phyloP scores from a whole-genome alignment of 1,140 invertebrate genomes.

The Polypedilum vanderplanki region DNA sequence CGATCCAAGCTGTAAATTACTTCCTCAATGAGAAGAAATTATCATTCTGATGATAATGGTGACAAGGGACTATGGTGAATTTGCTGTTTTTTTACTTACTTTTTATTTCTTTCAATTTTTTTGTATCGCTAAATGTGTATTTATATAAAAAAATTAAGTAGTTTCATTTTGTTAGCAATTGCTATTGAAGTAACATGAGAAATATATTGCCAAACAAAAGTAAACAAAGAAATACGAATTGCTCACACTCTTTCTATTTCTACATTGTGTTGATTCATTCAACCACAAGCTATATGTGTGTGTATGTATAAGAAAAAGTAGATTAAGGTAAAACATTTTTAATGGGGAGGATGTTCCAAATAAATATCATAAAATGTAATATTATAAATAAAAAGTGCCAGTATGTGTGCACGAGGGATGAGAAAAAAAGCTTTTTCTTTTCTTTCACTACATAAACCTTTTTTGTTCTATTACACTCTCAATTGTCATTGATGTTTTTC shows the following conservation, averaged over 20 bases:
- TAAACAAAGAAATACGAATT: background rate
- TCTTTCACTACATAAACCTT: background rate
- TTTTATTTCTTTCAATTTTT: background rate
- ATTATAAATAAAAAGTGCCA: background rate
- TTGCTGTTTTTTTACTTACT: background rate
- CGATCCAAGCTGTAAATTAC: conserved; percentile 62
- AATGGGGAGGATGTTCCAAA: background rate
- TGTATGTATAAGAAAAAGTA: background rate
- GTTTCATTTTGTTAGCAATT: background rate
- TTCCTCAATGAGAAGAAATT: conserved; percentile 47
- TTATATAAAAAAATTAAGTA: too few relatives aligned
- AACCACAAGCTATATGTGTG: too few relatives aligned
- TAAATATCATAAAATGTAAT: background rate
- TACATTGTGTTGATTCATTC: conserved; percentile 5
- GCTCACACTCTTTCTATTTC: background rate
- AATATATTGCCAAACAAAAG: conserved; percentile 5
- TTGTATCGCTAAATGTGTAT: background rate
- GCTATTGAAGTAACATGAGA: background rate
- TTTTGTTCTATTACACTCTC: background rate
- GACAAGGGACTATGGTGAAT: background rate
- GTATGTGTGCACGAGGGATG: background rate
- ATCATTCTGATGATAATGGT: background rate
- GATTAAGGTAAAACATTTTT: conserved; percentile 3
- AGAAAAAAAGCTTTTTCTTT: background rate
- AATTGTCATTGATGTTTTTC: background rate